These are phyloP conservation scores for Rutilus rutilus DNA, from an alignment of 2,113 vertebrate genomes.

Conservation along the genomic window DNA sequence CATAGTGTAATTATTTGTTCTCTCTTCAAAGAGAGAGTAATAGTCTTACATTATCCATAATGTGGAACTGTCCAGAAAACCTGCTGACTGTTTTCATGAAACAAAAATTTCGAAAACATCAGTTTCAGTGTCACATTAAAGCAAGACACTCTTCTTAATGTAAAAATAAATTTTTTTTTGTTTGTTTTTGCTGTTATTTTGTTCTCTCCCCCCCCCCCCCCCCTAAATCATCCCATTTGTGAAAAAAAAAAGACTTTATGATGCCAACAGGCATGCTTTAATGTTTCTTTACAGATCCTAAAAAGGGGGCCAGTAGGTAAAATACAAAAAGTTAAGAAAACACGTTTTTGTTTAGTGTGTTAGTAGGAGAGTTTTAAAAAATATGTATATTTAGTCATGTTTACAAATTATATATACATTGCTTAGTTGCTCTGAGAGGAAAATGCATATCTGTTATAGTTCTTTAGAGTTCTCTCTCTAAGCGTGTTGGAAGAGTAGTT, in stretches of 20 bases:
- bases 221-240: not conserved
- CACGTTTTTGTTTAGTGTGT: not conserved
- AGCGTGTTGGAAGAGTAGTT: not conserved
- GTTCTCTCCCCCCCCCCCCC: no score
- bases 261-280: not conserved
- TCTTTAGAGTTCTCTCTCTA: not conserved
- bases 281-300: not conserved
- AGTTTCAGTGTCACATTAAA: not conserved
- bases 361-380: not conserved
- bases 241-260: not conserved
- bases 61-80: not conserved
- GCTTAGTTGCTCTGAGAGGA: not conserved
- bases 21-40: not conserved
- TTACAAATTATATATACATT: not conserved
- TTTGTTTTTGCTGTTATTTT: not conserved
- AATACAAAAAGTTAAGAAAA: not conserved
- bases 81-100: not conserved
- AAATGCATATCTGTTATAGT: not conserved
- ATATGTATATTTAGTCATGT: not conserved
- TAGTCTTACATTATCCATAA: not conserved
- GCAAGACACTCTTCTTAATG: not conserved
- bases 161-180: no score
- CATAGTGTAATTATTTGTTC: not conserved
- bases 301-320: not conserved
- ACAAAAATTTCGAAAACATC: not conserved